Evolutionary conservation across 1,140 invertebrate genomes (phyloP), one percentile per base, ranked within the genome.

Genomic region (Macrocentrus cingulum): DNA sequence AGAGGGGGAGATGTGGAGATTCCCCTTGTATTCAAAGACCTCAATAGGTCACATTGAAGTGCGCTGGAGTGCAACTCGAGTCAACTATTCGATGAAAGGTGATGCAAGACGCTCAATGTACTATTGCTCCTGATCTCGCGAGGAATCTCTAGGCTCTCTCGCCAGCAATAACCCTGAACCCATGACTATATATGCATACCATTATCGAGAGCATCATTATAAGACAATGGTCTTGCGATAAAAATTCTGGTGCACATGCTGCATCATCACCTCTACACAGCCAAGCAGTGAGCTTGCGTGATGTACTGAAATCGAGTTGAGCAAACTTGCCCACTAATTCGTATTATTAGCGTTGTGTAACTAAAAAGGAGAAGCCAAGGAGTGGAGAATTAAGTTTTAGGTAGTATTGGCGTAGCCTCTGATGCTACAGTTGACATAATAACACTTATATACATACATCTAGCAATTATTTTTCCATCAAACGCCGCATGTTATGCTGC

Each of bases 11-110:
- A 45, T 50, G 34, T 39, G 55, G 22, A 57, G 32, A 50, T 57
- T 57, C 55, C 44, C 39, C 20, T 46, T 25, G 36, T 57, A 22
- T 46, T 42, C 46, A 49, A 29, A 57, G 48, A 50, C 37, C 45
- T 58, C 48, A 51, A 58, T 58, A 58, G 56, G 56, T 58, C 56
- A 58, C 56, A 58, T 51, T 16, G 34, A 58, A 51, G 48, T 58
- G 45, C 45, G 56, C 56, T 58, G 19, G 39, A 58, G 39, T 44
- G 45, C 29, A 51, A 36, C 41, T 51, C 25, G 22, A 51, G 48
- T 51, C 46, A 58, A 58, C 56, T 57, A 57, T 57, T 39, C 46
- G 55, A 57, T 57, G 46, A 57, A 57, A 57, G 45, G 55, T 57
- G 55, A 58, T 58, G 39, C 48, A 51, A 51, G 23, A 39, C 20